Percentiles rank a stretch among this genome's conserved stretches.
Evolutionary conservation across 1,140 invertebrate species (phyloP).

Genomic region (Pseudachorutes palmiensis): DNA sequence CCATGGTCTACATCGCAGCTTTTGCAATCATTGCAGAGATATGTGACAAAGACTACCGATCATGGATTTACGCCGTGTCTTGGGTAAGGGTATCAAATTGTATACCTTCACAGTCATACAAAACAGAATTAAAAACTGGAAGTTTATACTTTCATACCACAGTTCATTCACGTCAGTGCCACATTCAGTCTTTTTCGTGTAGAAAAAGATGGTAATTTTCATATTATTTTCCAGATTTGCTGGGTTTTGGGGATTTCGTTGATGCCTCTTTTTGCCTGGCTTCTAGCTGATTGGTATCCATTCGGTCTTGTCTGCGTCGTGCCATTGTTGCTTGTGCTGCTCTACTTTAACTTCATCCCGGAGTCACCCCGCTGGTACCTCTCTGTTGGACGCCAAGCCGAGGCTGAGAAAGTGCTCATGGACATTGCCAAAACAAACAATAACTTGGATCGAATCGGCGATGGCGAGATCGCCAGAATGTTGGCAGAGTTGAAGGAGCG

Average conservation of each 20-base stretch:
- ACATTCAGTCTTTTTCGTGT: no score
- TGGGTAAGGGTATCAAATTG: conserved; percentile 14
- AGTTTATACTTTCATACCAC: conserved; percentile 16
- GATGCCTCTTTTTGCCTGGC: conserved; percentile 30
- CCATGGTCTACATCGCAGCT: conserved; percentile 22
- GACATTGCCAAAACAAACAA: conserved; percentile 28
- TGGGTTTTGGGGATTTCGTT: conserved; percentile 31
- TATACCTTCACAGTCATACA: neutral
- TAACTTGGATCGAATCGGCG: conserved; percentile 14
- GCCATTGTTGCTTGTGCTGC: conserved; percentile 23
- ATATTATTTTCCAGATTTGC: conserved; percentile 18
- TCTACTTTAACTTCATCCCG: conserved; percentile 41
- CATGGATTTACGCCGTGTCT: conserved; percentile 1
- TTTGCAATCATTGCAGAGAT: conserved; percentile 22
- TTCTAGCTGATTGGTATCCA: conserved; percentile 28
- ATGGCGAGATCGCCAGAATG: conserved; percentile 8
- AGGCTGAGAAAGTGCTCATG: conserved; percentile 45
- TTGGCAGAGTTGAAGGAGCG: conserved; percentile 12
- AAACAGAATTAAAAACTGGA: neutral
- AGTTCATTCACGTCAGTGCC: no score
- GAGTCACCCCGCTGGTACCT: conserved; percentile 49
- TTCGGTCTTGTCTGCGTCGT: conserved; percentile 27
- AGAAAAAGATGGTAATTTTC: no score
- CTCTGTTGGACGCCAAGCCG: conserved; percentile 44
- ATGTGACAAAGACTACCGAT: conserved; percentile 27